Conservation (phyloP, 2,888 invertebrate genomes). For the Ennomos fuscantarius region DNA sequence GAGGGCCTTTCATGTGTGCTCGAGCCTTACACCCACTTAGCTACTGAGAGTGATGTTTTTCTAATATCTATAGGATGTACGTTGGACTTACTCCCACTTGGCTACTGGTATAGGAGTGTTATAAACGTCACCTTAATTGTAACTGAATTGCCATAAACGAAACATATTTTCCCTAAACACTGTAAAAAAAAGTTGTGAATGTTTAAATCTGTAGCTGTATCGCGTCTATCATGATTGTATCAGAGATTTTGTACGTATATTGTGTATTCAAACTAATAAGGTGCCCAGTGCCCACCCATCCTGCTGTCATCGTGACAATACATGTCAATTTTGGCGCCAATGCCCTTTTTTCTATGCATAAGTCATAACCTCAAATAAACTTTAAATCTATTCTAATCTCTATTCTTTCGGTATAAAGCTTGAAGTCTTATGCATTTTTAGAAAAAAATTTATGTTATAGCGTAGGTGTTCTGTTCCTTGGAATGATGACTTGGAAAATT, state of each 20-base stretch:
- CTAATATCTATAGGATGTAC: slow-evolving; percentile 28
- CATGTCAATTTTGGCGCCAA: slow-evolving; percentile 80
- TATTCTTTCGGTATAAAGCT: neutral
- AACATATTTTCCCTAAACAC: neutral
- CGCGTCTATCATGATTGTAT: too few species aligned
- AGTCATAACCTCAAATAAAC: slow-evolving; percentile 27
- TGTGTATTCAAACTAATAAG: slow-evolving; percentile 55
- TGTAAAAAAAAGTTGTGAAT: neutral
- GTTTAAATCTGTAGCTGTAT: too few species aligned
- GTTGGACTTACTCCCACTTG: slow-evolving; percentile 21
- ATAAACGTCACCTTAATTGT: slow-evolving; percentile 16
- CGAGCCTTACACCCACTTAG: slow-evolving; percentile 69
- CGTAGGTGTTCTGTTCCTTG: slow-evolving; percentile 80
- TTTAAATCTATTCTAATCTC: neutral
- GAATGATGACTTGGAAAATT: slow-evolving; percentile 76
- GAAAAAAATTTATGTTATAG: slow-evolving; percentile 28
- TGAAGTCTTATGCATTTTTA: slow-evolving; percentile 29
- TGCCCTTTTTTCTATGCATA: slow-evolving; percentile 39
- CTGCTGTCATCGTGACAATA: slow-evolving; percentile 73
- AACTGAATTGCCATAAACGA: neutral
- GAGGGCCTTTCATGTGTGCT: slow-evolving; percentile 58
- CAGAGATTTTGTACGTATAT: too few species aligned
- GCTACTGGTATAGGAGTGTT: slow-evolving; percentile 24
- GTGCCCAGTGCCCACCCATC: slow-evolving; percentile 76
- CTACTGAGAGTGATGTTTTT: slow-evolving; percentile 60